phyloP scores from a whole-genome alignment of 1,140 invertebrate species.

The Temnothorax curvispinosus region DNA sequence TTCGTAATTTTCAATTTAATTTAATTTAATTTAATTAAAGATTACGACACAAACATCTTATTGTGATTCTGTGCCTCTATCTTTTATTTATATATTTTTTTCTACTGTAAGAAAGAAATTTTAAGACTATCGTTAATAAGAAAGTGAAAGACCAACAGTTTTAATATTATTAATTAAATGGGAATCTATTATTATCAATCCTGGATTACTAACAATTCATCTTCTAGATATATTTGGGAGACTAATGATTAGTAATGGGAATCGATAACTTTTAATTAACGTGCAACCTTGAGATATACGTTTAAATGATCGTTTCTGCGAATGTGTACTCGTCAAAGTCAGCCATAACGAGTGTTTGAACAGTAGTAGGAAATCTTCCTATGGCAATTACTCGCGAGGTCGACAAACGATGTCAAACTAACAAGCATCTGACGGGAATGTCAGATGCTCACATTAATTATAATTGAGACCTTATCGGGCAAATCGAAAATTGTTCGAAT shows the following conservation, averaged over 20 bases:
- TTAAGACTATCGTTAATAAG: not conserved
- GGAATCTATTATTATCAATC: not conserved
- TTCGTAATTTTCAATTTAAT: too few relatives aligned
- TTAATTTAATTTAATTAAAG: too few relatives aligned
- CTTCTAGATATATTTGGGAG: not conserved
- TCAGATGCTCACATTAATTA: slow-evolving; percentile 10
- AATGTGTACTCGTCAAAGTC: slow-evolving; percentile 14
- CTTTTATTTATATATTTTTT: not conserved
- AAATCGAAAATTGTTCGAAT: not conserved
- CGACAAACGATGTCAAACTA: slow-evolving; percentile 25
- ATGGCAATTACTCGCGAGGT: slow-evolving; percentile 21
- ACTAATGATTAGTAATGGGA: not conserved
- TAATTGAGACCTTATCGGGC: not conserved
- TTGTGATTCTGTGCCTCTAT: too few relatives aligned
- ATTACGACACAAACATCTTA: too few relatives aligned
- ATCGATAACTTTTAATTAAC: not conserved
- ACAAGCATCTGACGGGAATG: slow-evolving; percentile 4
- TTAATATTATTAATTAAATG: not conserved
- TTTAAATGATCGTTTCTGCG: not conserved
- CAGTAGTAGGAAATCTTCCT: slow-evolving; percentile 4
- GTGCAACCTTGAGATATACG: not conserved
- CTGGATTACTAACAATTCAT: not conserved
- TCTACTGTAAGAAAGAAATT: not conserved
- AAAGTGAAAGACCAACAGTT: not conserved
- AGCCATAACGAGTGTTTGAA: slow-evolving; percentile 15